phyloP scores from a whole-genome alignment of 1,140 invertebrate species.

The Andricus grossulariae region DNA sequence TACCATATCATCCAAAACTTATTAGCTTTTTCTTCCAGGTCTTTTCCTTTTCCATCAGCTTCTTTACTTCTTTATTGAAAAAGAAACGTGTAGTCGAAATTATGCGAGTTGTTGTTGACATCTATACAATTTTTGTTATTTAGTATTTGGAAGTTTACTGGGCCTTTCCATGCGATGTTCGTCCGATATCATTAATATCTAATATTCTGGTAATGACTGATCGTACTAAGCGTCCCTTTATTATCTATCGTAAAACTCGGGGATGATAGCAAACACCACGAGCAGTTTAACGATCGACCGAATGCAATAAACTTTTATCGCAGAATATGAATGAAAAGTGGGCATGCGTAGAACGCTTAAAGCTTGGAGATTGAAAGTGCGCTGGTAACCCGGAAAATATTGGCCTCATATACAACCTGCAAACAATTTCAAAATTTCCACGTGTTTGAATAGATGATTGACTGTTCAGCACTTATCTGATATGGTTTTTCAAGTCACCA shows the following conservation, averaged over 20 bases:
- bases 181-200: slow-evolving; percentile 46
- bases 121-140: too few relatives aligned
- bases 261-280: slow-evolving; percentile 47
- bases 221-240: slow-evolving; percentile 54
- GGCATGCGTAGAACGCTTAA: slow-evolving; percentile 6
- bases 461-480: too few relatives aligned
- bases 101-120: not conserved
- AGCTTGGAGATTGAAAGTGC: not conserved
- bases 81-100: not conserved
- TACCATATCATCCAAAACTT: slow-evolving; percentile 31
- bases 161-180: slow-evolving; percentile 33
- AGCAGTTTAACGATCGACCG: slow-evolving; percentile 50
- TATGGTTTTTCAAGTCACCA: too few relatives aligned
- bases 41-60: not conserved
- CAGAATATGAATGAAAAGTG: slow-evolving; percentile 53
- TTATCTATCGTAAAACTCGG: slow-evolving; percentile 53
- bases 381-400: too few relatives aligned
- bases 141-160: too few relatives aligned
- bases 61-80: not conserved
- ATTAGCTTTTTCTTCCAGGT: not conserved
- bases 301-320: slow-evolving; percentile 56
- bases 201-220: slow-evolving; percentile 49
- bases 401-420: too few relatives aligned
- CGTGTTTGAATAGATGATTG: too few relatives aligned
- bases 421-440: too few relatives aligned